phyloP scores from a whole-genome alignment of 2,113 vertebrate genomes.

The Anseranas semipalmata region DNA sequence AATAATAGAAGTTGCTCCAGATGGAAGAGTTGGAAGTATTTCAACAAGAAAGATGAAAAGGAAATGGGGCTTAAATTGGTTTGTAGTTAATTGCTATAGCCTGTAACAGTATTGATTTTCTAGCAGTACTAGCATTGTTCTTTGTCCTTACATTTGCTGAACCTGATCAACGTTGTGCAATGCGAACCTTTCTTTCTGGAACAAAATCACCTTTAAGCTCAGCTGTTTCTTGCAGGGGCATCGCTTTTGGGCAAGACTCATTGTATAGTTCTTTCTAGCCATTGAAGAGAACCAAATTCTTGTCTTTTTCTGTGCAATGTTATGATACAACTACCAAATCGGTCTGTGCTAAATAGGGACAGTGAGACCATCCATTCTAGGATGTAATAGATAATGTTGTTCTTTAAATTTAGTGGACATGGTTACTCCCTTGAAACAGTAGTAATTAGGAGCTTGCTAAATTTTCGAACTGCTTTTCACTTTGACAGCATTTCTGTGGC shows the following conservation, averaged over 20 bases:
- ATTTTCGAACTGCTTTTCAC: background rate
- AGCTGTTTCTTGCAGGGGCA: background rate
- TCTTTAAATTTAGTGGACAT: background rate
- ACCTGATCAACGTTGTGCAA: background rate
- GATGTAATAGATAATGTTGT: background rate
- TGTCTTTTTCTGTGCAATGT: background rate
- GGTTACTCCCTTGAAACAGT: background rate
- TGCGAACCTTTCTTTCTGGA: background rate
- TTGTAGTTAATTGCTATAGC: slow-evolving; percentile 53
- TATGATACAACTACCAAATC: background rate
- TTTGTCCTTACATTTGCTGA: slow-evolving; percentile 18
- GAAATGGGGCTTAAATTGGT: slow-evolving; percentile 55
- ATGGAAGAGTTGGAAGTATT: slow-evolving; percentile 40
- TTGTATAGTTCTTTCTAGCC: background rate
- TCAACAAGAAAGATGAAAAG: background rate
- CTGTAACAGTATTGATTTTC: slow-evolving; percentile 55
- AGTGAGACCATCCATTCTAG: background rate
- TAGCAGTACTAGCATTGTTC: slow-evolving; percentile 27
- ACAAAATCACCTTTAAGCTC: background rate
- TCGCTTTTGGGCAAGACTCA: background rate
- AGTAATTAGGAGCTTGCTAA: background rate
- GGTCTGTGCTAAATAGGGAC: background rate
- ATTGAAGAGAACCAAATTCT: background rate
- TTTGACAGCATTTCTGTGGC: background rate
- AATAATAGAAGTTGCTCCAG: background rate